Evolutionary conservation across 2,888 invertebrate genomes (phyloP).

Genomic region (Blomia tropicalis): DNA sequence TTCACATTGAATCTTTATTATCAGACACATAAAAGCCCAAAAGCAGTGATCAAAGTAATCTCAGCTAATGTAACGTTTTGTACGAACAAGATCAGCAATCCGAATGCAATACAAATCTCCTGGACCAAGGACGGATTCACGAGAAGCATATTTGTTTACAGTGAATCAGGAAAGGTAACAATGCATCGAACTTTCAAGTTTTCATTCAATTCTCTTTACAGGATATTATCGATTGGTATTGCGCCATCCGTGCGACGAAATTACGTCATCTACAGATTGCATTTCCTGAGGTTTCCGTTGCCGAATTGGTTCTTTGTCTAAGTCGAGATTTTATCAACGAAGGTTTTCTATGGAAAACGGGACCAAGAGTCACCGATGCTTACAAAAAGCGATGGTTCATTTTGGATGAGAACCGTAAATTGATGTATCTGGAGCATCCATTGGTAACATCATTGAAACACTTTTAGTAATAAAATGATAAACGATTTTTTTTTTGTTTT

Average conservation of each 20-base stretch:
- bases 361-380: slow-evolving; percentile 60
- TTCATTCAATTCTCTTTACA: slow-evolving; percentile 29
- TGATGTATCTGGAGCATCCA: slow-evolving; percentile 82
- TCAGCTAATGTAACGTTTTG: slow-evolving; percentile 69
- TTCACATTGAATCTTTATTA: slow-evolving; percentile 22
- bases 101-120: slow-evolving; percentile 65
- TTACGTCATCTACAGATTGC: slow-evolving; percentile 64
- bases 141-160: slow-evolving; percentile 68
- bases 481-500: slow-evolving; percentile 23
- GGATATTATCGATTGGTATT: slow-evolving; percentile 68
- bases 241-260: slow-evolving; percentile 66
- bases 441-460: too few relatives aligned
- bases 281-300: slow-evolving; percentile 45
- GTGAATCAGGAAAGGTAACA: slow-evolving; percentile 56
- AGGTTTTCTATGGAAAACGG: slow-evolving; percentile 77
- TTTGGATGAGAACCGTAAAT: slow-evolving; percentile 57
- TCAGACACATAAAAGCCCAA: slow-evolving; percentile 50
- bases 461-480: too few relatives aligned
- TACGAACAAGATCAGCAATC: slow-evolving; percentile 59
- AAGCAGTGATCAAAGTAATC: slow-evolving; percentile 60
- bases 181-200: not conserved
- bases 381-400: slow-evolving; percentile 77
- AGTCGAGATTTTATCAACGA: slow-evolving; percentile 68
- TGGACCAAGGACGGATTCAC: slow-evolving; percentile 70
- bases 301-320: slow-evolving; percentile 48